Conservation (phyloP, 2,888 invertebrate species). For the Callyntrura guangdongensis region DNA sequence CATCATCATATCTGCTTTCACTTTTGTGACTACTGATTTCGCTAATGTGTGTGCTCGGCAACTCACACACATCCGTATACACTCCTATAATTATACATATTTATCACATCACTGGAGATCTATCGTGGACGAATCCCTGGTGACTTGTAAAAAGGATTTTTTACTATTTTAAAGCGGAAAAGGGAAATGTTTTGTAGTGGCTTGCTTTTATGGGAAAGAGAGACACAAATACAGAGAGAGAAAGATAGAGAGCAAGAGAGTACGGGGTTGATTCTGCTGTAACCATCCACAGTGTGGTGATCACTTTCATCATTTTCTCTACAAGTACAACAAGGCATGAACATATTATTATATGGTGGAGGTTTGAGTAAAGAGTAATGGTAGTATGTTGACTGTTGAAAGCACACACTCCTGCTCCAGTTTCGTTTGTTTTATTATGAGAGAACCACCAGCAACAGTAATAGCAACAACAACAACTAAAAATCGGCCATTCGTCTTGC, state of each 20-base stretch:
- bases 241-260: too few relatives aligned
- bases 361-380: background rate
- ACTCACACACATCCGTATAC: background rate
- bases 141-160: constrained; percentile 49
- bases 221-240: too few relatives aligned
- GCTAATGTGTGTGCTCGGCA: background rate
- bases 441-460: background rate
- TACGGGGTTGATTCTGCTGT: too few relatives aligned
- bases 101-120: constrained; percentile 50
- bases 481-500: background rate
- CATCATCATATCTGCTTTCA: background rate
- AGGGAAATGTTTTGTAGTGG: background rate
- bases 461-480: background rate
- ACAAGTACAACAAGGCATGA: background rate
- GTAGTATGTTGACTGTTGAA: background rate
- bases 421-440: background rate
- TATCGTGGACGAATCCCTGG: constrained; percentile 54
- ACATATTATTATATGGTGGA: background rate
- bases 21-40: background rate
- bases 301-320: background rate
- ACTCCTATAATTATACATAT: background rate
- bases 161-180: constrained; percentile 22
- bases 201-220: background rate
- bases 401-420: constrained; percentile 3
- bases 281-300: background rate